Conservation (phyloP, 2,888 invertebrate species). For the Scaptomyza polygonia region DNA sequence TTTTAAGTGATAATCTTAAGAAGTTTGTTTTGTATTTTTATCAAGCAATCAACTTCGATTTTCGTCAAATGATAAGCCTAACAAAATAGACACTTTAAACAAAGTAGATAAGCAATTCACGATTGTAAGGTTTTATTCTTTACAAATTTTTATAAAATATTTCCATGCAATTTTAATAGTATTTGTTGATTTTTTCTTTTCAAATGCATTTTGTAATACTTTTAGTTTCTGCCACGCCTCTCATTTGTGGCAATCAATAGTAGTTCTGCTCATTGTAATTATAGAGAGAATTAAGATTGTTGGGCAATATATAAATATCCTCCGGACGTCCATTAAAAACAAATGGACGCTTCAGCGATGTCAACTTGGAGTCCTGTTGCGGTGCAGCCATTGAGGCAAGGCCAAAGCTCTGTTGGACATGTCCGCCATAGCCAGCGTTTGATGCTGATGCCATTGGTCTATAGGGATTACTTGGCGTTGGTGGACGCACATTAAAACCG, state of each 20-base stretch:
- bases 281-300: slow-evolving; percentile 80
- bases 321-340: slow-evolving; percentile 89
- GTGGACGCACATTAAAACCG: slow-evolving; percentile 65
- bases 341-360: slow-evolving; percentile 90
- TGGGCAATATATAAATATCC: slow-evolving; percentile 82
- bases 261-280: slow-evolving; percentile 75
- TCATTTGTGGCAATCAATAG: slow-evolving; percentile 34
- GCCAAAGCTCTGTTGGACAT: slow-evolving; percentile 58
- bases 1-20: background rate
- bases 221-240: slow-evolving; percentile 35
- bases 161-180: slow-evolving; percentile 1
- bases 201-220: slow-evolving; percentile 65
- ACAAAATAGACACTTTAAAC: background rate
- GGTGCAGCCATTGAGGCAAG: slow-evolving; percentile 57
- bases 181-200: slow-evolving; percentile 12
- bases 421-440: slow-evolving; percentile 46
- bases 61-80: too few species aligned
- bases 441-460: slow-evolving; percentile 49
- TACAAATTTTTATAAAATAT: background rate
- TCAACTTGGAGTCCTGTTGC: slow-evolving; percentile 87
- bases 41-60: background rate
- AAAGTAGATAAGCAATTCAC: too few species aligned
- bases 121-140: background rate
- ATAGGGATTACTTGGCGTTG: slow-evolving; percentile 68
- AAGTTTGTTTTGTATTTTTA: too few species aligned